Conservation (phyloP, 2,888 invertebrate genomes). For the Parthenolecanium corni region DNA sequence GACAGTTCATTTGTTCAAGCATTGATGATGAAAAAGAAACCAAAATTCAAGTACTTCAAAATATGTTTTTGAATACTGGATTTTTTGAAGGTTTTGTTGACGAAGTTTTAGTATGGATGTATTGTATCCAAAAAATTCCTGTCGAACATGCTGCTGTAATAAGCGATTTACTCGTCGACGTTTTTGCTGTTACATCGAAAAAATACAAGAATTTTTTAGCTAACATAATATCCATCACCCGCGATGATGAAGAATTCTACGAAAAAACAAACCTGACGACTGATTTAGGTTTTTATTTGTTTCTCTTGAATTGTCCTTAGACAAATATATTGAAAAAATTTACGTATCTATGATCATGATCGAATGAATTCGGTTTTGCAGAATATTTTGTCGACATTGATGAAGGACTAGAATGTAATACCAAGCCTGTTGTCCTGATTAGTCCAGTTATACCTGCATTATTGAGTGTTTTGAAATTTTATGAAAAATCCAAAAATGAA, state of each 20-base stretch:
- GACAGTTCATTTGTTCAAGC: conserved; percentile 2
- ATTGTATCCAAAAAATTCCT: neutral
- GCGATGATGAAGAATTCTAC: neutral
- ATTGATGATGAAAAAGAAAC: neutral
- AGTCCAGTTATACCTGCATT: conserved; percentile 11
- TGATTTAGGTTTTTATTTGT: too few species aligned
- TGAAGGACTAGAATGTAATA: neutral
- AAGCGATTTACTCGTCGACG: neutral
- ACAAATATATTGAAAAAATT: too few species aligned
- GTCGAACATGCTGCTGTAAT: neutral
- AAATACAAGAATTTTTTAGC: conserved; percentile 3
- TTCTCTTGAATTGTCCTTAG: too few species aligned
- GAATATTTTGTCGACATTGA: neutral
- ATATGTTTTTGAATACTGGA: neutral
- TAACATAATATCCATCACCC: neutral
- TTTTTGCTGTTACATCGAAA: neutral
- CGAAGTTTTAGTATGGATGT: conserved; percentile 11
- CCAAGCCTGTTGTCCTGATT: neutral
- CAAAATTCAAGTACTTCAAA: conserved; percentile 2
- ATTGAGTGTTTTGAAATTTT: conserved; percentile 5
- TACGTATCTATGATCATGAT: neutral
- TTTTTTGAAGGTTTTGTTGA: conserved; percentile 19
- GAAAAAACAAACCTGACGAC: too few species aligned
- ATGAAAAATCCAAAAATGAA: neutral
- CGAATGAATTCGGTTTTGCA: neutral